Evolutionary conservation across 2,888 invertebrate species (phyloP).

Genomic region (Dilophus febrilis): DNA sequence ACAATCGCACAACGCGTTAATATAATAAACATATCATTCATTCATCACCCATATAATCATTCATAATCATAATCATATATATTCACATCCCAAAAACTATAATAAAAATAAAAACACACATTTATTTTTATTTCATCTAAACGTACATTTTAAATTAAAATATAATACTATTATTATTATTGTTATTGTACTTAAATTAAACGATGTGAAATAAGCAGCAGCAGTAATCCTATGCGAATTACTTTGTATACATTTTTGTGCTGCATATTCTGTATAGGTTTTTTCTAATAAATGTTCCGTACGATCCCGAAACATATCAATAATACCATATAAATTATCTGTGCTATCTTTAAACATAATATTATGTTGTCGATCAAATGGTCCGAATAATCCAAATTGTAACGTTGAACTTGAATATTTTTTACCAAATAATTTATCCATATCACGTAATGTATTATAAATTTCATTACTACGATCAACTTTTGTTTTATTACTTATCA

Average conservation of each 20-base stretch:
- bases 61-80: too few relatives aligned
- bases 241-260: neutral
- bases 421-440: slow-evolving; percentile 55
- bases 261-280: slow-evolving; percentile 14
- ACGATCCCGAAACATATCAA: slow-evolving; percentile 20
- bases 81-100: too few relatives aligned
- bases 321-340: slow-evolving; percentile 19
- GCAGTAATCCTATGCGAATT: too few relatives aligned
- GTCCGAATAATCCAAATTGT: slow-evolving; percentile 52
- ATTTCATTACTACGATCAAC: slow-evolving; percentile 46
- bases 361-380: slow-evolving; percentile 43
- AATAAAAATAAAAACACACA: too few relatives aligned
- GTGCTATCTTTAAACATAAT: slow-evolving; percentile 37
- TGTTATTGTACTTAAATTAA: too few relatives aligned
- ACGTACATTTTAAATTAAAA: too few relatives aligned
- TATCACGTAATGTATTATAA: slow-evolving; percentile 46
- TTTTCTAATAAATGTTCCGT: slow-evolving; percentile 23
- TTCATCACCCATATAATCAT: too few relatives aligned
- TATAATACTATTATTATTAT: too few relatives aligned
- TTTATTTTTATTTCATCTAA: too few relatives aligned
- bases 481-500: slow-evolving; percentile 39
- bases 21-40: too few relatives aligned
- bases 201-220: too few relatives aligned
- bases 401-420: slow-evolving; percentile 36
- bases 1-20: too few relatives aligned